Percentiles rank a stretch among this genome's conserved stretches.
These are phyloP conservation scores for Apamea sordens DNA, from an alignment of 2,888 invertebrate genomes.

Conservation along the genomic window DNA sequence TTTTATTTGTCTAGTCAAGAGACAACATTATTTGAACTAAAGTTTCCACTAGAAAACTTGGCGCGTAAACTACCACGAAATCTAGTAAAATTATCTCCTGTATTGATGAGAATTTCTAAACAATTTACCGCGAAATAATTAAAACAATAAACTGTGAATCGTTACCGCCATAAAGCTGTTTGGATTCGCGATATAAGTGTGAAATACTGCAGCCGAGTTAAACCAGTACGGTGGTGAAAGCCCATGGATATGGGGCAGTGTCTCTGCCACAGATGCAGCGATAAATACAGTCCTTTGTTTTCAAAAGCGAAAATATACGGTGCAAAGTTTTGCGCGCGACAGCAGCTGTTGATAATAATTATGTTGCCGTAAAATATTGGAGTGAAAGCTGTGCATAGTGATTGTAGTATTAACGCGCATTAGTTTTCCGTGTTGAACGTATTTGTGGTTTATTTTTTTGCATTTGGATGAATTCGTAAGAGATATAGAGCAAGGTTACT, in stretches of 20 bases:
- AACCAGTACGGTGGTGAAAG: slow-evolving; percentile 71
- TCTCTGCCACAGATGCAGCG: slow-evolving; percentile 68
- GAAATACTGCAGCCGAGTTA: slow-evolving; percentile 40
- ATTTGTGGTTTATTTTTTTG: slow-evolving; percentile 12
- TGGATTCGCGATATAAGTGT: slow-evolving; percentile 43
- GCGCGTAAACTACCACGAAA: not conserved
- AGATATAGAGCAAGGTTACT: slow-evolving; percentile 30
- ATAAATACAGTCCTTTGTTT: slow-evolving; percentile 75
- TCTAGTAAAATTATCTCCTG: not conserved
- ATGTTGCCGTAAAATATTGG: slow-evolving; percentile 21
- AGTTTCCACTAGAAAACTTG: not conserved
- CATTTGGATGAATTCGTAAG: slow-evolving; percentile 14
- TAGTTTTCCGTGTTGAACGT: slow-evolving; percentile 3
- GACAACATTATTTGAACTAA: not conserved
- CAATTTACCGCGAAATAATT: slow-evolving; percentile 19
- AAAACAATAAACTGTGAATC: slow-evolving; percentile 26
- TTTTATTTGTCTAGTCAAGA: not conserved
- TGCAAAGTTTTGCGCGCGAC: slow-evolving; percentile 9
- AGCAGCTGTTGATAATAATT: slow-evolving; percentile 35
- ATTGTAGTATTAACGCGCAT: slow-evolving; percentile 15
- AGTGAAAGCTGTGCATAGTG: slow-evolving; percentile 11
- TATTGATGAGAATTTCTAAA: not conserved
- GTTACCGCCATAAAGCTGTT: slow-evolving; percentile 24
- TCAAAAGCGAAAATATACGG: slow-evolving; percentile 60
- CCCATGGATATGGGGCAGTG: slow-evolving; percentile 66